Percentiles rank a stretch among this genome's conserved stretches.
Conservation (phyloP, 2,888 invertebrate species). For the Eupithecia inturbata region DNA sequence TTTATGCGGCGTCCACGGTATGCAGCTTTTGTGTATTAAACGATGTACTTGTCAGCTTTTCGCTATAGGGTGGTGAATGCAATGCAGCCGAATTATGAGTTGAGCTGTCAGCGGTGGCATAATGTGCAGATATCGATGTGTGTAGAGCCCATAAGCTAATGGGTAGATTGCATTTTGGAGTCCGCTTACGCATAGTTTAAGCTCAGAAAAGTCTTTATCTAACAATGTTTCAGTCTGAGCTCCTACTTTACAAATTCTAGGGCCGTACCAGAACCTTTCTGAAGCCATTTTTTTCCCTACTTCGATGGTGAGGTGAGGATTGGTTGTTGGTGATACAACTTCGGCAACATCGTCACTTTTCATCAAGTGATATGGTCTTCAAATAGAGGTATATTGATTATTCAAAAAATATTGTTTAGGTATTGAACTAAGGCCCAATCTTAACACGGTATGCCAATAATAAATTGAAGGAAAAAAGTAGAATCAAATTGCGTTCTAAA, state of each 20-base stretch:
- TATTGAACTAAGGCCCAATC: no score
- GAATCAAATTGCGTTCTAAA: no score
- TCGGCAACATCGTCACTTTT: no score
- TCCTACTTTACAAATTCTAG: not conserved
- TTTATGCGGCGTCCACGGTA: conserved; percentile 77
- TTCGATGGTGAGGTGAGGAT: no score
- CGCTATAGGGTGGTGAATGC: conserved; percentile 65
- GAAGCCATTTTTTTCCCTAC: not conserved
- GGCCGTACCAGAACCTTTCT: not conserved
- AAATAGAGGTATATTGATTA: no score
- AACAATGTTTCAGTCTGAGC: not conserved
- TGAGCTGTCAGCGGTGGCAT: not conserved
- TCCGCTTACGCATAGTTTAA: not conserved
- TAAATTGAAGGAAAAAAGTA: no score
- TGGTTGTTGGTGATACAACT: no score
- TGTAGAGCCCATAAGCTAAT: not conserved
- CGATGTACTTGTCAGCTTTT: conserved; percentile 72
- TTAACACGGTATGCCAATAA: no score
- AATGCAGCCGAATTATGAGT: conserved; percentile 25
- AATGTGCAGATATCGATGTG: not conserved
- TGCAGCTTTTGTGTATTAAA: conserved; percentile 75
- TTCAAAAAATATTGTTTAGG: no score
- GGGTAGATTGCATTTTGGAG: not conserved
- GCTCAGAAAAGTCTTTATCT: no score
- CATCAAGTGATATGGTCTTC: no score